phyloP scores from a whole-genome alignment of 64 coral and sea anemone species.

The Pocillopora damicornis region DNA sequence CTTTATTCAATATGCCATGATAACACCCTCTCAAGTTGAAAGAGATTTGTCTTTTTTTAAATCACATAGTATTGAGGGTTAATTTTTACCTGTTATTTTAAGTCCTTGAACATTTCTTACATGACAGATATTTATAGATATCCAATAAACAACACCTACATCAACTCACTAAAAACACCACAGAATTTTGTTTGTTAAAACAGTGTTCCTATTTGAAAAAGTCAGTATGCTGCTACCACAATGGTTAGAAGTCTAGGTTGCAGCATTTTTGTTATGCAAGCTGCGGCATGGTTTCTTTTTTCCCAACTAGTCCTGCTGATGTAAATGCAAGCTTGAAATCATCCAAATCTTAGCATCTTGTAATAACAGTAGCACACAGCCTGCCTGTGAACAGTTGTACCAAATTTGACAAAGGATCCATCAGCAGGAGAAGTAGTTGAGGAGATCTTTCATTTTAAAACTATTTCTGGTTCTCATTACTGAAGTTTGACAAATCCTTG shows the following conservation, averaged over 20 bases:
- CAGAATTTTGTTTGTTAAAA: not conserved
- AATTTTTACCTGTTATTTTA: too few relatives aligned
- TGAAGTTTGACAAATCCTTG: conserved; percentile 86
- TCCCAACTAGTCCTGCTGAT: not conserved
- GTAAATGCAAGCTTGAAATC: not conserved
- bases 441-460: not conserved
- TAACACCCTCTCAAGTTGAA: too few relatives aligned
- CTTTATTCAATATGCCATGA: too few relatives aligned
- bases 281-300: not conserved
- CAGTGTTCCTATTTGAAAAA: not conserved
- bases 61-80: too few relatives aligned
- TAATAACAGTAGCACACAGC: not conserved
- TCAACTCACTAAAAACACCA: not conserved
- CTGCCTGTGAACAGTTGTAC: too few relatives aligned
- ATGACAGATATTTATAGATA: not conserved
- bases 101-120: too few relatives aligned
- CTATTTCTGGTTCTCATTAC: conserved; percentile 17
- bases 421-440: not conserved
- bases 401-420: not conserved
- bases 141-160: not conserved
- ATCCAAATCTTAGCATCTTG: not conserved
- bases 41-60: too few relatives aligned
- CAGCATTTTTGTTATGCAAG: not conserved
- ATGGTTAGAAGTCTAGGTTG: not conserved
- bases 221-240: not conserved